Conservation (phyloP, 2,113 vertebrate species). For the Anarhynchus alexandrinus region DNA sequence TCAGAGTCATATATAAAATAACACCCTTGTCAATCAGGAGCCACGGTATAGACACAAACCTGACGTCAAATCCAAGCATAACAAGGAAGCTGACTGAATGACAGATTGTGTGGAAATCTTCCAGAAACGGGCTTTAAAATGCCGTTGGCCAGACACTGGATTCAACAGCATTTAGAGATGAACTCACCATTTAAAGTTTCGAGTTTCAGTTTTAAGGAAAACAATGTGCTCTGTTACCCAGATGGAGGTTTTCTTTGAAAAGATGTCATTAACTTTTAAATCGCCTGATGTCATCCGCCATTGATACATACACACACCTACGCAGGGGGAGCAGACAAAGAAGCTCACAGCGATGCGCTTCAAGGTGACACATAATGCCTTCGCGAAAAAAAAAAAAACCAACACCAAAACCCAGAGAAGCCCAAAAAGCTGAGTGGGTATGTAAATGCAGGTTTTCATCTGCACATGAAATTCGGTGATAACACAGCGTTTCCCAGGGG, state of each 20-base stretch:
- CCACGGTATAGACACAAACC: not conserved
- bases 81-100: not conserved
- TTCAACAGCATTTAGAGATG: not conserved
- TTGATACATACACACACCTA: not conserved
- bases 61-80: not conserved
- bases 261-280: not conserved
- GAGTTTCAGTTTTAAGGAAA: not conserved
- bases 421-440: not conserved
- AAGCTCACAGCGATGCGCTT: not conserved
- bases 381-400: not conserved
- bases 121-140: not conserved
- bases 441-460: not conserved
- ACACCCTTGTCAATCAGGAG: not conserved
- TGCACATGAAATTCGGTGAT: not conserved
- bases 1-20: not conserved
- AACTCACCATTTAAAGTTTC: not conserved
- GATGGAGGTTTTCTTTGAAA: not conserved
- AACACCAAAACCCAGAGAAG: not conserved
- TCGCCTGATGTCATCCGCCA: not conserved
- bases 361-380: not conserved
- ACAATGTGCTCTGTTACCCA: not conserved
- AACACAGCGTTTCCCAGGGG: not conserved
- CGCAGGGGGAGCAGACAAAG: not conserved
- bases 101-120: constrained; percentile 2
- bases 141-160: not conserved